Evolutionary conservation across 2,888 invertebrate genomes (phyloP), one percentile per base, ranked within the genome.

Genomic region (Nomada fabriciana): DNA sequence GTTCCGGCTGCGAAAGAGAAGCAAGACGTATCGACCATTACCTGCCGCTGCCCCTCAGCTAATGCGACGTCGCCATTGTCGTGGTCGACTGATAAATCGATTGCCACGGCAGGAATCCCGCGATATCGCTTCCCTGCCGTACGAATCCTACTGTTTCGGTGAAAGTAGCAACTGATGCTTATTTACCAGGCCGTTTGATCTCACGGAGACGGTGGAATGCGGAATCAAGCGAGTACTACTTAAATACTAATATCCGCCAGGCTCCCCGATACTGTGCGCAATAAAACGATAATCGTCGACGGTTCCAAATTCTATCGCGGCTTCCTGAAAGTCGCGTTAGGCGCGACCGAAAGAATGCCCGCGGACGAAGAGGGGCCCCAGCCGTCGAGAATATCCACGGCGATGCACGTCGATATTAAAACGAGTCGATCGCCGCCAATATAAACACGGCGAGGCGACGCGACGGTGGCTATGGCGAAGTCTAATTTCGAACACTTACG

Each of bases 401-500:
- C 43, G 50, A 50, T 25, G 25, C 69, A 43, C 15, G 25, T 59
- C 23, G 59, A 47, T 50, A 64, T 64, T 36, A 36, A 36, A 52
- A 18, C 53, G 36, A n/a, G 10, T 11, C 61, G 59, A 29, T 53
- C 29, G 53, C 36, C 67, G 65, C 47, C 61, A 59, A 75, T 50
- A 78, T 78, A 78, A 78, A 78, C 78, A 78, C 69, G 29, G 52
- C 18, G 36, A 10, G 55, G 53, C 80, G 72, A 64, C 73, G 47
- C 36, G 36, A 36, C 36, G 36, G 5, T 36, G 7, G 25, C 80
- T 63, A 68, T 76, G 71, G 81, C 70, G 50, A 76, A 81, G 81
- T 76, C 81, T 81, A 81, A 81, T 82, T 82, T 81, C 82, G 68
- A 82, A 81, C 82, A 82, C 82, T 59, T 69, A 25, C 82, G 82